Conservation (phyloP, 1,140 invertebrate genomes). For the Diabrotica undecimpunctata region DNA sequence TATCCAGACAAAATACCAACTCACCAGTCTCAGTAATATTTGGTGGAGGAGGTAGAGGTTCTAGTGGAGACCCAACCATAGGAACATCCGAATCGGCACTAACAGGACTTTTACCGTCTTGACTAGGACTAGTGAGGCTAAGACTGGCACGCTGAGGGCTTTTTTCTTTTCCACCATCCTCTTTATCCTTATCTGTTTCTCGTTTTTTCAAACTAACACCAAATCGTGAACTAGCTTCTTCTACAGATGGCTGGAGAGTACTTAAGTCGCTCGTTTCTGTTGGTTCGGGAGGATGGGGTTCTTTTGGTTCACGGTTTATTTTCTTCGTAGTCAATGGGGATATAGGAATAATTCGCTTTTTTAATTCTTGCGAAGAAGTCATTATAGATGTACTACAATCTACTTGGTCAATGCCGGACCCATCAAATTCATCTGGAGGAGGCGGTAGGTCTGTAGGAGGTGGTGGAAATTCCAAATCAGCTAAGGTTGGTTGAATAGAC, state of each 20-base stretch:
- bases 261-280: slow-evolving; percentile 56
- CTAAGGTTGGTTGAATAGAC: slow-evolving; percentile 59
- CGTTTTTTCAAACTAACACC: slow-evolving; percentile 67
- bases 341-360: slow-evolving; percentile 48
- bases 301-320: slow-evolving; percentile 28
- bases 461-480: slow-evolving; percentile 81
- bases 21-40: slow-evolving; percentile 41
- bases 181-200: slow-evolving; percentile 61
- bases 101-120: slow-evolving; percentile 47
- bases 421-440: slow-evolving; percentile 62
- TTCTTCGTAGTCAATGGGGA: slow-evolving; percentile 44
- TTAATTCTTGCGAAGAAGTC: slow-evolving; percentile 47
- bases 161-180: slow-evolving; percentile 49
- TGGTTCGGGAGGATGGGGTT: slow-evolving; percentile 39
- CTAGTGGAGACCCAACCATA: slow-evolving; percentile 42
- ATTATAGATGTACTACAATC: slow-evolving; percentile 36
- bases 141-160: slow-evolving; percentile 44
- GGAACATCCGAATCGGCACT: slow-evolving; percentile 46
- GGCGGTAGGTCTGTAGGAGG: slow-evolving; percentile 75
- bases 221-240: slow-evolving; percentile 65
- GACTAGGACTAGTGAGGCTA: slow-evolving; percentile 46
- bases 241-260: slow-evolving; percentile 63
- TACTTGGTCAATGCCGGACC: slow-evolving; percentile 43
- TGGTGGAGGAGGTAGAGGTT: slow-evolving; percentile 44
- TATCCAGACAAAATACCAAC: slow-evolving; percentile 8